Evolutionary conservation across 2,113 vertebrate species (phyloP).

Genomic region (Calyptomena viridis): DNA sequence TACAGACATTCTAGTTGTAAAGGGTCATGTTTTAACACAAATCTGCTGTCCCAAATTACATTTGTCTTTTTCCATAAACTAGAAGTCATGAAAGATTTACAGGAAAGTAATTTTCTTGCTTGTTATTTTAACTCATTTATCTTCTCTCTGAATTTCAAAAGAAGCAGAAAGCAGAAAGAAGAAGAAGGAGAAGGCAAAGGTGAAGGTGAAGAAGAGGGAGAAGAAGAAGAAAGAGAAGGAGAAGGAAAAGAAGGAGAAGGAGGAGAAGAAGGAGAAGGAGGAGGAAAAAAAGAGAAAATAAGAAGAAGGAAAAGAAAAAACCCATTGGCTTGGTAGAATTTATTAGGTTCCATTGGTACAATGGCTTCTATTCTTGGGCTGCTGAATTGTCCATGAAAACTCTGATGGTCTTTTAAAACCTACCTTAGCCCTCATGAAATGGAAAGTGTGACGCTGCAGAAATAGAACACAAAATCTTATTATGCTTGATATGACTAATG

Average conservation of each 20-base stretch:
- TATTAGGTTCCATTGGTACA: not conserved
- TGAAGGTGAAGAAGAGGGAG: no score
- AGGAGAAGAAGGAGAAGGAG: no score
- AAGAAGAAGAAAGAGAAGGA: not conserved
- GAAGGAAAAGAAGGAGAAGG: not conserved
- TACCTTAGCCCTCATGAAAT: not conserved
- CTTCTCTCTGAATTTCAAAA: not conserved
- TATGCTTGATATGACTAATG: not conserved
- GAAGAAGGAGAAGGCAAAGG: not conserved
- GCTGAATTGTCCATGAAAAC: not conserved
- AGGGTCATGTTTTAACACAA: slow-evolving; percentile 54
- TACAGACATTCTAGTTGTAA: slow-evolving; percentile 44
- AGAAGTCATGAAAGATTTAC: not conserved
- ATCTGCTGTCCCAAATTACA: slow-evolving; percentile 45
- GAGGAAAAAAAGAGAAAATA: not conserved
- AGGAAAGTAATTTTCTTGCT: not conserved
- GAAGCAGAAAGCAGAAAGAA: not conserved
- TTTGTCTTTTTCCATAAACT: slow-evolving; percentile 33
- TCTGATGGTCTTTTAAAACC: not conserved
- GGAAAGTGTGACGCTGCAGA: not conserved
- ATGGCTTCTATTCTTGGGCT: not conserved
- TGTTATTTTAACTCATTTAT: not conserved
- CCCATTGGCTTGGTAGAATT: not conserved
- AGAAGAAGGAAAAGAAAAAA: not conserved
- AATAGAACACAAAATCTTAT: not conserved